Evolutionary conservation across 2,888 invertebrate species (phyloP).

Genomic region (Apantesis nais): DNA sequence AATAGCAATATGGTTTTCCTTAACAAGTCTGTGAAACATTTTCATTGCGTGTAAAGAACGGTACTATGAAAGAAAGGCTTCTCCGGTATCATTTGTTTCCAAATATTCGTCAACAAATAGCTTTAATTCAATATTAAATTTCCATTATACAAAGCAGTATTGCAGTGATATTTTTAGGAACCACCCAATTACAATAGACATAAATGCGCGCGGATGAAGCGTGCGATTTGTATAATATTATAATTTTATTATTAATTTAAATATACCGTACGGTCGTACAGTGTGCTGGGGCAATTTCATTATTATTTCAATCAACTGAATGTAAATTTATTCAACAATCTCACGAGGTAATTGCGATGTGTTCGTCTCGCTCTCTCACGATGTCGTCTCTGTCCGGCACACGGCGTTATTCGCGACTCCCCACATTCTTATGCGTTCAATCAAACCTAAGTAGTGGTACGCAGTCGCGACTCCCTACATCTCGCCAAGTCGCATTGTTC

Average conservation of each 20-base stretch:
- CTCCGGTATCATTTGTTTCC: background rate
- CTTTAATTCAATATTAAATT: conserved; percentile 49
- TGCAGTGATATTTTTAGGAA: conserved; percentile 53
- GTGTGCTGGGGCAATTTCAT: conserved; percentile 84
- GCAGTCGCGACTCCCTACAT: conserved; percentile 56
- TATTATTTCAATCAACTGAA: conserved; percentile 86
- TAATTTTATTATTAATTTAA: conserved; percentile 85
- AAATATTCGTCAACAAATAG: background rate
- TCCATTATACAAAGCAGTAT: conserved; percentile 59
- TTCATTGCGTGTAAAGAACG: background rate
- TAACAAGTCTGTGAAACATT: background rate
- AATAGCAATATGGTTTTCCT: background rate
- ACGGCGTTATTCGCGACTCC: conserved; percentile 62
- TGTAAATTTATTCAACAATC: conserved; percentile 86
- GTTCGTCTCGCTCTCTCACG: conserved; percentile 58
- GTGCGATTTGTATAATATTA: conserved; percentile 80
- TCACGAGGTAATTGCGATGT: conserved; percentile 84
- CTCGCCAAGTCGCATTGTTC: conserved; percentile 66
- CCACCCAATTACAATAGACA: conserved; percentile 77
- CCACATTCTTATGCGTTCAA: conserved; percentile 84
- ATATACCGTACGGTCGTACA: conserved; percentile 79
- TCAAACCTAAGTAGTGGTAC: conserved; percentile 76
- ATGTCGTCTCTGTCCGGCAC: conserved; percentile 56
- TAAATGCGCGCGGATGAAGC: conserved; percentile 55
- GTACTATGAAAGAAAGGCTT: background rate